A percentile compares a stretch with the other conserved stretches of the same genome.
Evolutionary conservation across 2,797 vertebrate species (phyloP).

Genomic region (Rachycentron canadum): DNA sequence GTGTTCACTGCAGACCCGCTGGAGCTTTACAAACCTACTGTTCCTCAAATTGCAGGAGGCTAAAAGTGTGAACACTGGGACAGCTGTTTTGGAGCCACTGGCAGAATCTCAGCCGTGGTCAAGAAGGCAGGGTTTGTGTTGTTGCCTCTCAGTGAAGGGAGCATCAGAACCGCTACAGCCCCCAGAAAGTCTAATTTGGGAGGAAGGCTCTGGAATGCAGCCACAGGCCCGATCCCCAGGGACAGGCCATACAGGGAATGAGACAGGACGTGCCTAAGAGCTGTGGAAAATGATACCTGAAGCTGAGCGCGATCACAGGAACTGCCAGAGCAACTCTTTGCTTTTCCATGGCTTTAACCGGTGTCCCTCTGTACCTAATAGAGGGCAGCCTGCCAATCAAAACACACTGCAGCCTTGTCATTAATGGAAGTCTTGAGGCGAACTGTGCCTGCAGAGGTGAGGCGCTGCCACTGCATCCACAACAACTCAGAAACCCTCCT

Average conservation of each 20-base stretch:
- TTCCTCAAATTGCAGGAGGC: slow-evolving; percentile 76
- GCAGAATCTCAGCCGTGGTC: slow-evolving; percentile 72
- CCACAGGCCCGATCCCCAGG: slow-evolving; percentile 66
- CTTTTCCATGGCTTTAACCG: slow-evolving; percentile 56
- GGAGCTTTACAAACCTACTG: slow-evolving; percentile 80
- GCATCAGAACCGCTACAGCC: slow-evolving; percentile 77
- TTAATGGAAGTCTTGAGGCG: slow-evolving; percentile 50
- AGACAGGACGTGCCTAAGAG: slow-evolving; percentile 56
- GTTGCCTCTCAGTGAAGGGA: slow-evolving; percentile 81
- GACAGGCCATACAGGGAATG: slow-evolving; percentile 67
- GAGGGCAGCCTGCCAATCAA: slow-evolving; percentile 50
- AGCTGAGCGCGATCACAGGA: slow-evolving; percentile 53
- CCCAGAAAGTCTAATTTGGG: slow-evolving; percentile 81
- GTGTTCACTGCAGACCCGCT: slow-evolving; percentile 75
- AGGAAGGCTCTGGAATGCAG: slow-evolving; percentile 73
- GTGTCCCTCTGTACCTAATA: slow-evolving; percentile 43
- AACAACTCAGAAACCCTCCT: background rate
- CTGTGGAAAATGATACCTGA: slow-evolving; percentile 57
- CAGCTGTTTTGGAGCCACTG: slow-evolving; percentile 80
- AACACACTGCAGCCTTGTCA: slow-evolving; percentile 40
- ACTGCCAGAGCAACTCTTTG: slow-evolving; percentile 53
- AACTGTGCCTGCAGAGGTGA: slow-evolving; percentile 29
- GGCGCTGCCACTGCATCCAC: slow-evolving; percentile 1
- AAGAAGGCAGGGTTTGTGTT: slow-evolving; percentile 81
- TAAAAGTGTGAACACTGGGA: slow-evolving; percentile 81